Evolutionary conservation across 1,140 invertebrate genomes (phyloP).

Genomic region (Trichonephila clavipes): DNA sequence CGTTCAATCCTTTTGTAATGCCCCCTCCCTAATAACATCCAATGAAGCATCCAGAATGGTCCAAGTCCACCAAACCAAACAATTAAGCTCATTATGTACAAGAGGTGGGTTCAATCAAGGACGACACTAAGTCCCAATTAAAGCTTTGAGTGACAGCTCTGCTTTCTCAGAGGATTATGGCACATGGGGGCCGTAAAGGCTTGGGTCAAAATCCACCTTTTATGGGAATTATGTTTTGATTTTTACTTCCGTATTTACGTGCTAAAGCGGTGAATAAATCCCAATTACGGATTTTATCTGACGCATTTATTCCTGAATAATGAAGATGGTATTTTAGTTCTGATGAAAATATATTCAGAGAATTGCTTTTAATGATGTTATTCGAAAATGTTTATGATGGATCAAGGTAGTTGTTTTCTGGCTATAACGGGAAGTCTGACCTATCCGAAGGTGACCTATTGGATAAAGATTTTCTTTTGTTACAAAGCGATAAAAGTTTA

Average conservation of each 20-base stretch:
- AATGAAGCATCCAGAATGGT: slow-evolving; percentile 12
- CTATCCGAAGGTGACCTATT: no score
- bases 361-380: not conserved
- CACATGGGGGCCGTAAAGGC: not conserved
- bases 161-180: slow-evolving; percentile 54
- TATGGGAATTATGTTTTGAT: slow-evolving; percentile 38
- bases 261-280: not conserved
- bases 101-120: not conserved
- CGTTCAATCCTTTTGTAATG: not conserved
- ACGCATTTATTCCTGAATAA: not conserved
- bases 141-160: slow-evolving; percentile 56
- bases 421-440: not conserved
- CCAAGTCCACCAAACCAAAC: not conserved
- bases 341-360: not conserved
- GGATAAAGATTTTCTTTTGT: not conserved
- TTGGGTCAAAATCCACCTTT: slow-evolving; percentile 32
- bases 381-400: not conserved
- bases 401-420: not conserved
- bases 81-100: slow-evolving; percentile 58
- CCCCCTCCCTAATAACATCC: not conserved
- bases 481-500: not conserved
- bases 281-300: slow-evolving; percentile 27
- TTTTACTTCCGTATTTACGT: not conserved
- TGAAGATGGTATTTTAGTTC: not conserved
- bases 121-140: slow-evolving; percentile 53